These are phyloP conservation scores for Diarsia rubi DNA, from an alignment of 2,888 invertebrate species.

Conservation along the genomic window DNA sequence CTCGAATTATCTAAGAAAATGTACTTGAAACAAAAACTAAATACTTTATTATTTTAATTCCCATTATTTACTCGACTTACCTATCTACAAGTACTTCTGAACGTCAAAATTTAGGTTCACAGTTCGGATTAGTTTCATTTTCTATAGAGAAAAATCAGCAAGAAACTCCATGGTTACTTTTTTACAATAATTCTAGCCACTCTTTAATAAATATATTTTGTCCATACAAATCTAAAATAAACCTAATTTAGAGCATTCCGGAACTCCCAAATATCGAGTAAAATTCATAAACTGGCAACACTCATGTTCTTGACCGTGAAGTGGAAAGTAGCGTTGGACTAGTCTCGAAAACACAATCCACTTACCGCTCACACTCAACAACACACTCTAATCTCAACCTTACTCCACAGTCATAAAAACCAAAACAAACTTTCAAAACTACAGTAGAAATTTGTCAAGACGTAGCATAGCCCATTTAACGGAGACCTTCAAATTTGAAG, in stretches of 20 bases:
- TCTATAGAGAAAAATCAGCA: background rate
- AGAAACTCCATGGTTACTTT: background rate
- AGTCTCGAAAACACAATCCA: conserved; percentile 68
- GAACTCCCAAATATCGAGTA: conserved; percentile 55
- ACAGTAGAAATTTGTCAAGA: conserved; percentile 38
- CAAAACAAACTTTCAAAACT: conserved; percentile 13
- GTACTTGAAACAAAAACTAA: background rate
- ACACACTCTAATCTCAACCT: conserved; percentile 65
- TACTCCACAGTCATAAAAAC: conserved; percentile 36
- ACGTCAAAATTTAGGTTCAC: background rate
- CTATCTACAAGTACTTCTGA: background rate
- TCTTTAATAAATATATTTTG: background rate
- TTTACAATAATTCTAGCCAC: background rate
- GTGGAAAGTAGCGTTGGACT: conserved; percentile 83
- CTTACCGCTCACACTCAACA: conserved; percentile 36
- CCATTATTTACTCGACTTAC: background rate
- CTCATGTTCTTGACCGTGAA: conserved; percentile 87
- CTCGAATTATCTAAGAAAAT: background rate
- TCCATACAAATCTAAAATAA: background rate
- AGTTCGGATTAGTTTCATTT: background rate
- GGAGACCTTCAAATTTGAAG: conserved; percentile 58
- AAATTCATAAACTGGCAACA: conserved; percentile 75
- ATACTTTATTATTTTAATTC: background rate
- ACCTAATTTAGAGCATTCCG: background rate
- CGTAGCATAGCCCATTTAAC: conserved; percentile 45